Evolutionary conservation across 2,888 invertebrate genomes (phyloP), one percentile per base, ranked within the genome.

Genomic region (Carabus problematicus): DNA sequence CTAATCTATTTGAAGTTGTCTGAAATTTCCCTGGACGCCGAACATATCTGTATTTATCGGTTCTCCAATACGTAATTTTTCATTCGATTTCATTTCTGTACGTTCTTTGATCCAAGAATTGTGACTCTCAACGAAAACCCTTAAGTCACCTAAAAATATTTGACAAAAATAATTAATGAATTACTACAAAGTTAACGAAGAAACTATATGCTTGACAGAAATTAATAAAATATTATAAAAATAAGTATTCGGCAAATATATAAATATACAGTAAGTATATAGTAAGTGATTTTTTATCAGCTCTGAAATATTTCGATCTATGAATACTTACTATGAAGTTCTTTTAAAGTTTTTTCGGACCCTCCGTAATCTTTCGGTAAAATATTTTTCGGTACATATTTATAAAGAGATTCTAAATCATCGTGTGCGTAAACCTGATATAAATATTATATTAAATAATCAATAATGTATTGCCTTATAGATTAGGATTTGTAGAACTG

Each of bases 301-400:
- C 2, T 29, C 6, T 3, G 29, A 29, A 29, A 6, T 29, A 2
- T 29, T 29, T 29, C n/a, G n/a, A n/a, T n/a, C 29, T 29, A 2
- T 29, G 29, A 29, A 45, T 45, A 45, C 45, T 45, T 45, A 45
- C 45, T 45, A 45, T 45, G n/a, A 12, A 45, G 45, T 12, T 45
- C 45, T 45, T 12, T 45, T n/a, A 45, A 14, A 45, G 45, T 12
- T 45, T 29, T 49, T n/a, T 39, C 60, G 8, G 11, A 7, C 4
- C 66, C 66, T 1, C 58, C 58, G 29, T 56, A 66, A n/a, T 66
- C 66, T 16, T 3, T 16, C 1, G 66, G 66, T 58, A 66, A 45
- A 8, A 66, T 43, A 9, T 42, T 12, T 9, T 8, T 18, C 6
- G 58, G 58, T 16, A 66, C 39, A 4, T 45, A 7, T 19, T 58